A percentile compares a stretch with the other conserved stretches of the same genome.
Evolutionary conservation across 2,888 invertebrate species (phyloP).

Genomic region (Drosophila algonquin): DNA sequence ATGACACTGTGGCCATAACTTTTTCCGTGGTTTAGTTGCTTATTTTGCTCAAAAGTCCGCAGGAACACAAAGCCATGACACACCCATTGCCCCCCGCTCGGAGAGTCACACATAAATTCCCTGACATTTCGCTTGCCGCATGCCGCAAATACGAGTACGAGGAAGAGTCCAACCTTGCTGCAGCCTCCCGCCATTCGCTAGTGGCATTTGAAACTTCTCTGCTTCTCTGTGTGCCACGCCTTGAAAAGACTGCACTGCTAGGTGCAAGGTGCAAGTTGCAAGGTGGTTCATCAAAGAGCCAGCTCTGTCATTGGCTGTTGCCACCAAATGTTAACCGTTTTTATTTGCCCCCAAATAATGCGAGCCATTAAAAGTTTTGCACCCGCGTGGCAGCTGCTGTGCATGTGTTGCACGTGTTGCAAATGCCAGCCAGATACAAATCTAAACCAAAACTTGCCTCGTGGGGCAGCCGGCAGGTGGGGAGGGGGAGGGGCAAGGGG

Average conservation of each 20-base stretch:
- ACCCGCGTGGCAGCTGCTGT: slow-evolving; percentile 63
- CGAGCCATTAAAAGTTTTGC: slow-evolving; percentile 79
- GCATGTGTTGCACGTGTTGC: slow-evolving; percentile 79
- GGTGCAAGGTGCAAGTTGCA: background rate
- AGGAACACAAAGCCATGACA: background rate
- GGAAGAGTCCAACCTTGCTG: slow-evolving; percentile 20
- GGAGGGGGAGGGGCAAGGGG: background rate
- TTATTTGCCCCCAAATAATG: slow-evolving; percentile 76
- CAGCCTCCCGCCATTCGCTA: slow-evolving; percentile 19
- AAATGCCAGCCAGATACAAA: slow-evolving; percentile 68
- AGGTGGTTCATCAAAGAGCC: slow-evolving; percentile 36
- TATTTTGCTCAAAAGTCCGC: slow-evolving; percentile 76
- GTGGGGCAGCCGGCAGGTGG: background rate
- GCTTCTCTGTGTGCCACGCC: slow-evolving; percentile 36
- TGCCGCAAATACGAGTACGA: background rate
- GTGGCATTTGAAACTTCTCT: slow-evolving; percentile 76
- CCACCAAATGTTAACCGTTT: slow-evolving; percentile 69
- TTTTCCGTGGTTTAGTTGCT: slow-evolving; percentile 58
- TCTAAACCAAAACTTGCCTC: slow-evolving; percentile 65
- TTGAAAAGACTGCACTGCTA: slow-evolving; percentile 15
- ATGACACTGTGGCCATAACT: slow-evolving; percentile 77
- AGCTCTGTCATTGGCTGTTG: slow-evolving; percentile 45
- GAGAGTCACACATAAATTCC: slow-evolving; percentile 63
- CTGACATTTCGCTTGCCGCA: slow-evolving; percentile 45
- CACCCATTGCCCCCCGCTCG: no score